Conservation (phyloP, 2,797 vertebrate species). For the Ataeniobius toweri region DNA sequence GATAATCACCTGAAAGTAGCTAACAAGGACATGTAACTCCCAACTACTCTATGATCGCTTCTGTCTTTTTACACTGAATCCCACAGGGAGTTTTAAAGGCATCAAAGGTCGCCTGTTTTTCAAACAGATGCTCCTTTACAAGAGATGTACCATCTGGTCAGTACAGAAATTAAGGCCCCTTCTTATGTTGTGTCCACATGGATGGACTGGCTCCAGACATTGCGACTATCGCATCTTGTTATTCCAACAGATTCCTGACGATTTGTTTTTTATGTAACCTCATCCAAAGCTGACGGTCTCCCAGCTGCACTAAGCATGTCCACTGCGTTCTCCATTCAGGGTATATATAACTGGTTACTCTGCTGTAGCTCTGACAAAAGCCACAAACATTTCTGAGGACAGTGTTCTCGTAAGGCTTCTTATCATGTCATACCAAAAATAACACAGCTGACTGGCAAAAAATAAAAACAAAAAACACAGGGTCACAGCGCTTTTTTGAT, state of each 20-base stretch:
- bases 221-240: slow-evolving; percentile 14
- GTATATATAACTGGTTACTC: slow-evolving; percentile 62
- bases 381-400: slow-evolving; percentile 49
- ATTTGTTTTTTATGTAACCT: slow-evolving; percentile 58
- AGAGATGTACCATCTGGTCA: slow-evolving; percentile 31
- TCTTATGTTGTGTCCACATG: slow-evolving; percentile 13
- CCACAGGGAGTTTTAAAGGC: slow-evolving; percentile 39
- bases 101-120: slow-evolving; percentile 39
- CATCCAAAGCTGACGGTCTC: slow-evolving; percentile 38
- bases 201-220: slow-evolving; percentile 27
- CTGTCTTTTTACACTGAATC: slow-evolving; percentile 34
- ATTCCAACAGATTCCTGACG: slow-evolving; percentile 40
- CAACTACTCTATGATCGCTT: slow-evolving; percentile 35
- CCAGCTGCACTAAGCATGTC: slow-evolving; percentile 36
- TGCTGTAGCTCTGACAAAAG: slow-evolving; percentile 35
- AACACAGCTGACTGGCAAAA: slow-evolving; percentile 52
- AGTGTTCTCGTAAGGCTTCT: slow-evolving; percentile 53
- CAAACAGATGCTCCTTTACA: slow-evolving; percentile 32
- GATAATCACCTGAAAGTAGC: slow-evolving; percentile 25
- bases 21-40: slow-evolving; percentile 31
- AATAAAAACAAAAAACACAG: slow-evolving; percentile 57
- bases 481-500: slow-evolving; percentile 32
- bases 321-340: slow-evolving; percentile 42
- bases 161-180: slow-evolving; percentile 45
- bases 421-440: slow-evolving; percentile 49